Evolutionary conservation across 2,888 invertebrate species (phyloP), one percentile per base, ranked within the genome.

Genomic region (Pammene aurita): DNA sequence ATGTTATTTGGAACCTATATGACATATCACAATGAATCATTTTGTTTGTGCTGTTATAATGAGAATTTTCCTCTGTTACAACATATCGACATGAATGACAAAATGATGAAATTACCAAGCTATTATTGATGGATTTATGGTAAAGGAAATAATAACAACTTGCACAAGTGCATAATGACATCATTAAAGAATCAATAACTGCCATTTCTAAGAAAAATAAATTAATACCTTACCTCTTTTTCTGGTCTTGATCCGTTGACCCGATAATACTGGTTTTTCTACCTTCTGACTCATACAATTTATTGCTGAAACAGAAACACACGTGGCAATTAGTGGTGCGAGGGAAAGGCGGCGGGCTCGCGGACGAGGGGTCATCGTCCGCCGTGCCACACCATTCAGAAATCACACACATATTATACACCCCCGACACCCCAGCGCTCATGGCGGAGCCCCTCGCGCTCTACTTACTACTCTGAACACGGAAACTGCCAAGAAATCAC

Each of bases 201-300:
- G 57, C 56, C 72, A 72, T 66, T 62, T 72, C 70, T 54, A 65
- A 63, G 44, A 65, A 35, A 54, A 41, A 5, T 50, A 71, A 18
- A 73, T 11, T 52, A 34, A 61, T 35, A 62, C 77, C 93, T 93
- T 93, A 98, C 98, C 98, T 98, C 98, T 98, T 97, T 98, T 98
- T 96, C 98, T 97, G 97, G 98, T 98, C 97, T 98, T 98, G 96
- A 98, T 98, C 95, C 98, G 98, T 96, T 98, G 98, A 97, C 98
- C 98, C 96, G 98, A 98, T 96, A 98, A 95, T 96, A 98, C 97
- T 96, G 98, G 98, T 97, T 98, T 98, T 98, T 98, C 98, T 96
- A 96, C 97, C 97, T 98, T 98, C 95, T 98, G 98, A 98, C 98
- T 98, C 98, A 98, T 98, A 98, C 98, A 98, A 98, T 95, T 95